Base-by-base conservation (phyloP, 2,888 invertebrate genomes). In the Plutella xylostella region DNA sequence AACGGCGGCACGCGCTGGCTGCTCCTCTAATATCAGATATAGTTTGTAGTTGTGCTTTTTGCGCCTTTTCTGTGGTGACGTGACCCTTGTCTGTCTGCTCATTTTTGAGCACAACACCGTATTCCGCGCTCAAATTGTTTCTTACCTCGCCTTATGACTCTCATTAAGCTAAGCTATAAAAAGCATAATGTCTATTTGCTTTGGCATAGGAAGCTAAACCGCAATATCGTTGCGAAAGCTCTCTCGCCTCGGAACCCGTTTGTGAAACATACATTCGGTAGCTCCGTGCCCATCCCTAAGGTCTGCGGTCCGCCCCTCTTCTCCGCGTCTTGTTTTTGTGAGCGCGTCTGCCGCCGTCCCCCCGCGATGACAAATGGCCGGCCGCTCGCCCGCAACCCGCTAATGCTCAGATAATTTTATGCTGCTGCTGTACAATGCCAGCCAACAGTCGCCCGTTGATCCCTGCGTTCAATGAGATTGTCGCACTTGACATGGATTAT, bases 381-480 rank as follows among this genome's bases (percentile, higher is more conserved):
- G 69, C 71, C 64, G 62, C 69, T 63, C 64, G 58, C 66, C 61
- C 64, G 55, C 68, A 54, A 60, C 65, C 62, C 65, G 72, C 72
- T 80, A 77, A 79, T 79, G 78, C 71, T 68, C 75, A 72, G 76
- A 80, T 83, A 82, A 80, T 80, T 78, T 76, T 75, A 77, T 77
- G 73, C 74, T 63, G 68, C 68, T 67, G 64, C 68, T 68, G 68
- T 68, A 25, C 12, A 48, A 42, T 45, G 51, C 46, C 60, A 64
- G 64, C n/a, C n/a, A n/a, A n/a, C n/a, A n/a, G n/a, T n/a, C n/a
- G n/a, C n/a, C n/a, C n/a, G n/a, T n/a, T n/a, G n/a, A n/a, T n/a
- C n/a, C n/a, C n/a, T n/a, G n/a, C n/a, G n/a, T n/a, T n/a, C n/a
- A n/a, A n/a, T n/a, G n/a, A n/a, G n/a, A n/a, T n/a, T n/a, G n/a